Base-by-base conservation (phyloP, 37 sponge, comb jelly and placozoan species). In the Cladorhizidae sp. region DNA sequence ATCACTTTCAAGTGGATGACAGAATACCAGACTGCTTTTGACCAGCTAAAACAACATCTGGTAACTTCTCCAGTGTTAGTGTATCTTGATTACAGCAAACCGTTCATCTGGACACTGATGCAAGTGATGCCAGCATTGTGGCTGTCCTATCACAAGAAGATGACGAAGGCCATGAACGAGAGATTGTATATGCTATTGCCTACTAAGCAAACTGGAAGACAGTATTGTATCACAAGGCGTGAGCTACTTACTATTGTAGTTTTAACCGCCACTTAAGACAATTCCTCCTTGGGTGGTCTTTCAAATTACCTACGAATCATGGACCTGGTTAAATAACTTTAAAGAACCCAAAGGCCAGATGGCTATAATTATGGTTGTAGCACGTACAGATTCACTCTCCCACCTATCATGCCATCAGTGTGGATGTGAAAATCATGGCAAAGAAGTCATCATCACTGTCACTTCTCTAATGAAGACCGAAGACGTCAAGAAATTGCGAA, bases 341-440 rank as follows among this genome's bases (percentile, higher is more conserved):
- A n/a, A n/a, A n/a, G 77, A 76, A 15, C 77, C 77, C 31, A 39
- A 57, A 22, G 77, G 77, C 11, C 77, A 76, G 26, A 33, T 76
- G 5, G 77, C 63, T 3, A 5, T n/a, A n/a, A n/a, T n/a, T 61
- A 18, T 76, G 77, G 77, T 18, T 61, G 62, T 38, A 76, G 41
- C 39, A 14, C 14, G 40, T 76, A 14, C 63, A 57, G 39, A n/a
- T 25, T 23, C n/a, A 23, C n/a, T 22, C 7, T 17, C 18, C 23
- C n/a, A 22, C n/a, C 12, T 17, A 23, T 26, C n/a, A n/a, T n/a
- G n/a, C n/a, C n/a, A n/a, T n/a, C n/a, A n/a, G n/a, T n/a, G n/a
- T n/a, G n/a, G n/a, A 52, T 11, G 15, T 11, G 15, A 11, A n/a
- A n/a, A n/a, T n/a, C 11, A 11, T 52, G 11, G 54, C 54, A 52